Base-by-base conservation (phyloP, 2,888 invertebrate genomes). In the Patella caerulea region DNA sequence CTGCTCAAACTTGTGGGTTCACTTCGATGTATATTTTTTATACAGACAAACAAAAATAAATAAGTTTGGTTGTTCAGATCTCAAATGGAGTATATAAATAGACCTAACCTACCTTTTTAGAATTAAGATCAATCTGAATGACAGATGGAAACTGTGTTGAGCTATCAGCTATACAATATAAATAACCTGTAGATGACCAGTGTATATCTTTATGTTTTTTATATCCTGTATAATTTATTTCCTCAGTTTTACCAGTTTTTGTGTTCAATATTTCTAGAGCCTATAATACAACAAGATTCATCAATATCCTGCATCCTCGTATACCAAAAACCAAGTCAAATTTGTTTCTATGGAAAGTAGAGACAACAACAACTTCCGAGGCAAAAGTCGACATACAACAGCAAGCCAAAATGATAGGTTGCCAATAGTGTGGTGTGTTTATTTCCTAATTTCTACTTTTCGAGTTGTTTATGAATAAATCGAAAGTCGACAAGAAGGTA, bases 141-240 rank as follows among this genome's bases (percentile, higher is more conserved):
- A 91, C 82, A 79, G 85, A 85, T 15, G 87, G 84, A 77, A 88
- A 89, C 77, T 83, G 79, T n/a, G 85, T 86, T 0, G 89, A 87
- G 81, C 91, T 90, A 45, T 87, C 86, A 19, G 89, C 91, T 3
- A 89, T 85, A 75, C 88, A 88, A 82, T 89, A 91, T 0, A 90
- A 79, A 53, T 84, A 80, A 1, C 88, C 88, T 75, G 86, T 84
- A 12, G 80, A 74, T 14, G 84, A 82, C 75, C 86, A 81, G 69
- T 83, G 84, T 34, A 88, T 71, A 75, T 77, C 81, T 17, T 74
- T 71, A 79, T 87, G 87, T 73, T 74, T 80, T 3, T 74, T 77
- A 73, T 84, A 88, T 1, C 86, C 88, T 15, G 89, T 89, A 9
- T 87, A 85, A 5, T 89, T 52, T 24, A 76, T 76, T 53, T 77